Conservation (phyloP, 2,888 invertebrate genomes). For the Orthosia incerta region DNA sequence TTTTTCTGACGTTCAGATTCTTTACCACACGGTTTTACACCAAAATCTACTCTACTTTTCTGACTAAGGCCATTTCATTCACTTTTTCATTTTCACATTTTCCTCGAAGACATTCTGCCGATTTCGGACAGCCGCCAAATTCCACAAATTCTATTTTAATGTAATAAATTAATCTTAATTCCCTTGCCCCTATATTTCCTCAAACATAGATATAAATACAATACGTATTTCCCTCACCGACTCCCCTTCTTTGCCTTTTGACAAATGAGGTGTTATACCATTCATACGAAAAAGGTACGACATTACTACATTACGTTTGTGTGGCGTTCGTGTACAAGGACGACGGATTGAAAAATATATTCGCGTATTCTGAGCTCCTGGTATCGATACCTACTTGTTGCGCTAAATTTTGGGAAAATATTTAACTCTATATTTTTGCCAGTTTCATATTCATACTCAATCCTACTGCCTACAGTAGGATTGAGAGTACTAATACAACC, state of each 20-base stretch:
- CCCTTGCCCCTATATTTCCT: slow-evolving; percentile 26
- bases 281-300: slow-evolving; percentile 54
- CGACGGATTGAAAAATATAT: slow-evolving; percentile 35
- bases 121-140: slow-evolving; percentile 17
- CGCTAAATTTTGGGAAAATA: slow-evolving; percentile 1
- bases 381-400: slow-evolving; percentile 41
- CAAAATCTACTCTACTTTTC: background rate
- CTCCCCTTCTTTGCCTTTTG: slow-evolving; percentile 25
- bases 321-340: slow-evolving; percentile 8
- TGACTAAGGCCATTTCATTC: background rate
- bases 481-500: no score
- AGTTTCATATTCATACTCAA: background rate
- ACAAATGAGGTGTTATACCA: slow-evolving; percentile 61
- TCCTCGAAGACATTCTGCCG: slow-evolving; percentile 27
- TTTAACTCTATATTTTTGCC: background rate
- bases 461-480: no score
- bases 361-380: slow-evolving; percentile 13
- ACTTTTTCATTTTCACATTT: slow-evolving; percentile 7
- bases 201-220: slow-evolving; percentile 36
- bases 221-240: slow-evolving; percentile 18
- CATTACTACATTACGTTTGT: slow-evolving; percentile 51
- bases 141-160: slow-evolving; percentile 31
- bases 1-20: background rate
- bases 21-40: background rate
- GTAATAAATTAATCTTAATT: slow-evolving; percentile 45